Conservation (phyloP, 1,140 invertebrate genomes). For the Tetragonula clypearis region DNA sequence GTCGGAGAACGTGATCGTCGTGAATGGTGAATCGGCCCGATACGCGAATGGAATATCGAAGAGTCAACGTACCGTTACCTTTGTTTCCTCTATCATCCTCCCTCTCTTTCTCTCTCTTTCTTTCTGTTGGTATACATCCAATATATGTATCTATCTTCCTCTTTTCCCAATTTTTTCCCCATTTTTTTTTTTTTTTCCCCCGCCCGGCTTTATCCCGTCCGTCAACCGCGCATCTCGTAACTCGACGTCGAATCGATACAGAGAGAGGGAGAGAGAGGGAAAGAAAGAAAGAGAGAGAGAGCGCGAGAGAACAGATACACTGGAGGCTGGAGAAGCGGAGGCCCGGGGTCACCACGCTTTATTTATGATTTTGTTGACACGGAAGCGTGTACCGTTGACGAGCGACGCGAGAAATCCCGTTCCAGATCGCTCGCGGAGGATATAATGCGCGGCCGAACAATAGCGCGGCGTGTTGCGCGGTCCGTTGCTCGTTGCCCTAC, state of each 20-base stretch:
- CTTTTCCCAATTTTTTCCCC: background rate
- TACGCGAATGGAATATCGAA: constrained; percentile 39
- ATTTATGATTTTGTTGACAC: constrained; percentile 55
- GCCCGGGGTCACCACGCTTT: background rate
- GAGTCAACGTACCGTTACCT: constrained; percentile 35
- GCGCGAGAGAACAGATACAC: constrained; percentile 7
- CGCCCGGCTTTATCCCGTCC: background rate
- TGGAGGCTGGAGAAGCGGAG: background rate
- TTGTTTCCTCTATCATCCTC: constrained; percentile 23
- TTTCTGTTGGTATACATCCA: background rate
- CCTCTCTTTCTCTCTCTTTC: background rate
- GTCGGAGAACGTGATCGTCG: constrained; percentile 20
- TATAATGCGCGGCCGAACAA: constrained; percentile 51
- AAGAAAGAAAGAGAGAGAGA: no score
- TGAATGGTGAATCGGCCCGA: constrained; percentile 35
- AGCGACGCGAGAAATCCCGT: constrained; percentile 37
- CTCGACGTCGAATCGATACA: constrained; percentile 58
- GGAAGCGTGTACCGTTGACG: constrained; percentile 31
- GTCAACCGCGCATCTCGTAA: constrained; percentile 48
- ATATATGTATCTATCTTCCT: background rate
- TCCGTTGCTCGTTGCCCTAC: constrained; percentile 28
- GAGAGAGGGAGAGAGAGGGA: background rate
- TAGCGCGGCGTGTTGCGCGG: constrained; percentile 26
- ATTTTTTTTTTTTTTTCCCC: no score
- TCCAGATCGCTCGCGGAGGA: constrained; percentile 42